A percentile compares a stretch with the other conserved stretches of the same genome.
These are phyloP conservation scores for Drosophila ambigua DNA, from an alignment of 1,140 invertebrate genomes.

Conservation along the genomic window DNA sequence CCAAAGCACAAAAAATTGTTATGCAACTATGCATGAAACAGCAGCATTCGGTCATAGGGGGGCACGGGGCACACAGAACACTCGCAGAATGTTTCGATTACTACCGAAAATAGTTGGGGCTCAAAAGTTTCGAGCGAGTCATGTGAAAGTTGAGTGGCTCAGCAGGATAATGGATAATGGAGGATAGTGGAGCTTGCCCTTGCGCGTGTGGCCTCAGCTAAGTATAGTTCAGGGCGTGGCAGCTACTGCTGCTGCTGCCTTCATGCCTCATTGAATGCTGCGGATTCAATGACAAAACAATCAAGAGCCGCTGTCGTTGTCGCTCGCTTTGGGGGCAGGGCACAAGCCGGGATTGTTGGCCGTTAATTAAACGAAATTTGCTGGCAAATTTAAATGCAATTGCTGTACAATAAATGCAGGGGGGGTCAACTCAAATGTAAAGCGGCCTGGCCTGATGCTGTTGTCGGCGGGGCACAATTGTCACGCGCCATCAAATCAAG, in stretches of 20 bases:
- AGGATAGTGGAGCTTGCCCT: constrained; percentile 10
- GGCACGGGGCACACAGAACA: not conserved
- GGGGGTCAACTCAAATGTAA: not conserved
- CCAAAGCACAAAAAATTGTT: constrained; percentile 52
- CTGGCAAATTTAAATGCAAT: constrained; percentile 80
- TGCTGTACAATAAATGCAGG: constrained; percentile 68
- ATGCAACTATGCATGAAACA: constrained; percentile 63
- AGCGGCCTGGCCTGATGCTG: not conserved
- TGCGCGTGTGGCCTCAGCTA: not conserved
- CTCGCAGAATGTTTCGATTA: constrained; percentile 64
- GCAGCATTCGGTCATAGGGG: constrained; percentile 11
- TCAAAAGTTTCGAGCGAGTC: constrained; percentile 41
- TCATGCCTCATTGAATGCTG: constrained; percentile 62
- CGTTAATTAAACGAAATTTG: constrained; percentile 79
- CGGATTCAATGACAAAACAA: constrained; percentile 58
- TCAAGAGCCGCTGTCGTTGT: constrained; percentile 29
- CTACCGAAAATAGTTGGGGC: constrained; percentile 53
- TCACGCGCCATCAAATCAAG: constrained; percentile 80
- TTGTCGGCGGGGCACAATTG: constrained; percentile 55
- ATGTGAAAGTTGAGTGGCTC: constrained; percentile 20
- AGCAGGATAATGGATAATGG: not conserved
- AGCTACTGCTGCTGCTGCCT: constrained; percentile 6
- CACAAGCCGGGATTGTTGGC: constrained; percentile 45
- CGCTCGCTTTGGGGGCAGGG: constrained; percentile 28
- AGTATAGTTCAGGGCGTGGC: constrained; percentile 30